These are phyloP conservation scores for Uromys caudimaculatus DNA, from an alignment of 2,797 vertebrate species.

Conservation along the genomic window DNA sequence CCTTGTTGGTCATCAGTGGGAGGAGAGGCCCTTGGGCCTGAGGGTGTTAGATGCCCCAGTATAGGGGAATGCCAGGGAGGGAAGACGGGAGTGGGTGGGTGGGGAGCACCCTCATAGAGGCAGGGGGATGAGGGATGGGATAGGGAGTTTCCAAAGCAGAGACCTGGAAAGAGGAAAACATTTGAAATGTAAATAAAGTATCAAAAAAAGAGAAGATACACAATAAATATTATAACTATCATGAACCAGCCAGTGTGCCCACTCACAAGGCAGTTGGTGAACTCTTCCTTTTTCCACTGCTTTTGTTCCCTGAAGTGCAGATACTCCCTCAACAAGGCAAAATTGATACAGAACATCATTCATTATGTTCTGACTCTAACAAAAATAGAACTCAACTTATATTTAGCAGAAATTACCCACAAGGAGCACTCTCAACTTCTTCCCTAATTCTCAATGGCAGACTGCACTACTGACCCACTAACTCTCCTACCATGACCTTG, in stretches of 20 bases:
- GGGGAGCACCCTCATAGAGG: too few relatives aligned
- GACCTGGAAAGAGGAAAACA: too few relatives aligned
- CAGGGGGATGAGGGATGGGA: too few relatives aligned
- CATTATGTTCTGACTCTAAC: neutral
- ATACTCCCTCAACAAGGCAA: neutral
- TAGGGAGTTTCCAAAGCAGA: too few relatives aligned
- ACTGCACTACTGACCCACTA: constrained; percentile 3
- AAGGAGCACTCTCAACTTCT: neutral
- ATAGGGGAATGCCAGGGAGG: too few relatives aligned
- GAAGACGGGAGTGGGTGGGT: too few relatives aligned
- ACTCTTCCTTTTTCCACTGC: neutral
- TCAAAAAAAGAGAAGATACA: neutral
- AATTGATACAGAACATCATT: neutral
- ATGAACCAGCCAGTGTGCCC: neutral
- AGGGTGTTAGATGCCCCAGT: too few relatives aligned
- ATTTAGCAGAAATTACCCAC: constrained; percentile 48
- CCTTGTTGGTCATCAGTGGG: too few relatives aligned
- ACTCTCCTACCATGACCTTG: neutral
- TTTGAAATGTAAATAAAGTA: too few relatives aligned
- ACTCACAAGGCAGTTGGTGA: neutral
- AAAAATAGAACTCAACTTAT: constrained; percentile 14
- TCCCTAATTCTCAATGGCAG: neutral
- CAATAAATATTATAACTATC: neutral
- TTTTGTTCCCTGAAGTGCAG: neutral
- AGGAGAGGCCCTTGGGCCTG: too few relatives aligned